Conservation (phyloP, 1,140 invertebrate genomes). For the Lerema accius region DNA sequence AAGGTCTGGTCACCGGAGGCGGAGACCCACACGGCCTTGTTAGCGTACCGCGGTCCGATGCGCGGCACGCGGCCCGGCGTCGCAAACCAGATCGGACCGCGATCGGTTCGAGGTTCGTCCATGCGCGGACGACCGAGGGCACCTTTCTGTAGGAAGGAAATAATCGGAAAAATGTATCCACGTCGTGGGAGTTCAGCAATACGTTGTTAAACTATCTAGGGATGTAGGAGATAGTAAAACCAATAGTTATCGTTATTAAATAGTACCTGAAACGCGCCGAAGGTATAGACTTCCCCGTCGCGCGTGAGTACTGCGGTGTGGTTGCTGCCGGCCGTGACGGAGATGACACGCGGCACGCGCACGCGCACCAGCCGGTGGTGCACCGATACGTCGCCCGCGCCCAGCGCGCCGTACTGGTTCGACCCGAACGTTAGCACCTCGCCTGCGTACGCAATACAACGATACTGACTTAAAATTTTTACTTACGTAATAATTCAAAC, state of each 20-base stretch:
- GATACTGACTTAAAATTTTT: too few species aligned
- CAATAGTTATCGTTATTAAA: too few species aligned
- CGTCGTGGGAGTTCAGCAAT: too few species aligned
- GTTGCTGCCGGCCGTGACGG: conserved; percentile 96
- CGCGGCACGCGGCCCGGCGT: conserved; percentile 92
- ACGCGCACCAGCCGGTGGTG: conserved; percentile 91
- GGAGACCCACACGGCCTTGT: conserved; percentile 95
- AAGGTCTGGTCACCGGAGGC: conserved; percentile 98
- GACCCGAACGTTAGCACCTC: conserved; percentile 95
- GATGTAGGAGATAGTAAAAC: too few species aligned
- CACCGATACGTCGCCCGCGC: conserved; percentile 91
- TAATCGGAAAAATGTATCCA: conserved; percentile 1
- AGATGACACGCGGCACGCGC: conserved; percentile 86
- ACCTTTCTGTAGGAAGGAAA: conserved; percentile 87
- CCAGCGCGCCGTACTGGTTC: conserved; percentile 97
- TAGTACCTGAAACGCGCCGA: conserved; percentile 93
- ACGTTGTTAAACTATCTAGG: too few species aligned
- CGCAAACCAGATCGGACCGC: conserved; percentile 87
- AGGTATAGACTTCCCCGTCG: conserved; percentile 96
- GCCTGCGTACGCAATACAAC: conserved; percentile 41
- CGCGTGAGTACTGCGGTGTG: conserved; percentile 96
- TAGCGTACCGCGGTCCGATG: conserved; percentile 89
- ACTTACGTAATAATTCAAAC: too few species aligned
- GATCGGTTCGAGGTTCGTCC: conserved; percentile 59
- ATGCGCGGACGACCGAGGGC: conserved; percentile 89